Evolutionary conservation across 2,797 vertebrate species (phyloP).

Genomic region (Phataginus tetradactyla): DNA sequence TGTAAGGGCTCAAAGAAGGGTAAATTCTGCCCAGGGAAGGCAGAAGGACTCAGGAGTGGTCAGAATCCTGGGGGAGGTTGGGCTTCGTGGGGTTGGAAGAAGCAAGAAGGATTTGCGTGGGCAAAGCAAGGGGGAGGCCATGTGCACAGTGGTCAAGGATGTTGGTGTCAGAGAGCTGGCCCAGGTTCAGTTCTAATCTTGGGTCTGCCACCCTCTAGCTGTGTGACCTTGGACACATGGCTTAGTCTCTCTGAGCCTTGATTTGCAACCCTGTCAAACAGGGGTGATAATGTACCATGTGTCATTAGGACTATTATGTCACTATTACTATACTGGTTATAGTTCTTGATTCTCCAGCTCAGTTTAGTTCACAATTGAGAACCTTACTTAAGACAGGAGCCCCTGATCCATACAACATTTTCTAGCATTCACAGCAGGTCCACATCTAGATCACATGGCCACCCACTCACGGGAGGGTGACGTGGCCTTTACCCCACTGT

Average conservation of each 20-base stretch:
- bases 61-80: not conserved
- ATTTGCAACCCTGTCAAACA: not conserved
- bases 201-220: not conserved
- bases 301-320: not conserved
- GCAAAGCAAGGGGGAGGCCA: not conserved
- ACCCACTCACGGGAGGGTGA: not conserved
- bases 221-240: not conserved
- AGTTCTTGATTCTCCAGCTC: not conserved
- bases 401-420: not conserved
- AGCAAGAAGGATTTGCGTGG: not conserved
- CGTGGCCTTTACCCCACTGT: not conserved
- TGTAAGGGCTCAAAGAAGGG: not conserved
- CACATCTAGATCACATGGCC: not conserved
- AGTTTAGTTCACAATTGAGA: not conserved
- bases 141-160: not conserved
- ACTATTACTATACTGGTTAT: not conserved
- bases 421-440: not conserved
- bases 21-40: not conserved
- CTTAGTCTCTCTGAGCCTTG: not conserved
- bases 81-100: not conserved
- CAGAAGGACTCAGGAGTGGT: not conserved
- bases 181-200: not conserved
- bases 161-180: not conserved
- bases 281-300: not conserved
- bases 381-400: not conserved